Evolutionary conservation across 2,113 vertebrate genomes (phyloP), one percentile per base, ranked within the genome.

Genomic region (Heteronetta atricapilla): DNA sequence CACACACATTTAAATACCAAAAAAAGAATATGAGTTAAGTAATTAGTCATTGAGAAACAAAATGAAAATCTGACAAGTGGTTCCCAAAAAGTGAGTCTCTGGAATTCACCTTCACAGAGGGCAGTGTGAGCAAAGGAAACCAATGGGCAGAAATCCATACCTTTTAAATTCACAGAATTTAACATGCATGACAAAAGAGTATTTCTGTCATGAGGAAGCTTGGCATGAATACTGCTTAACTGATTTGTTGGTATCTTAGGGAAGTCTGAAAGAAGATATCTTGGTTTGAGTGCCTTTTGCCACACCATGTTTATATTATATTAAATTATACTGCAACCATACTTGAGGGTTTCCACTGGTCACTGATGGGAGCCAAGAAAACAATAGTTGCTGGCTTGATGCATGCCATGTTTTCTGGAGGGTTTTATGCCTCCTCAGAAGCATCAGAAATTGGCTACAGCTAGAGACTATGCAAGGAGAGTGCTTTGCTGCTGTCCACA

Each of bases 111-210:
- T 69, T 85, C 85, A 88, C 62, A 80, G 95, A 94, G 82, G 93
- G 63, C 90, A 94, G 63, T 86, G 88, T 88, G 82, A 89, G 89
- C 91, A 75, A 60, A 89, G 75, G 63, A 94, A 93, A 92, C 11
- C 67, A 52, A 4, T 0, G 7, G 72, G 68, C 88, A 90, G 79
- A 13, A 70, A 15, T 44, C 52, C 53, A 23, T 31, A 5, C 50
- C 62, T 48, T 67, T 33, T 46, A 18, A 63, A 82, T 38, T 8
- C 40, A 7, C 59, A 34, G 55, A 19, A 46, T 40, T 40, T 40
- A 40, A 82, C 1, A 34, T 34, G 38, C 17, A 10, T 5, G 20
- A 87, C 25, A 33, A 44, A 26, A 72, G 36, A 67, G n/a, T 1
- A 1, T 20, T 86, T 55, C 36, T 77, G 68, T 40, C 68, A 7